Conservation (phyloP, 2,113 vertebrate species). For the Smithornis capensis region DNA sequence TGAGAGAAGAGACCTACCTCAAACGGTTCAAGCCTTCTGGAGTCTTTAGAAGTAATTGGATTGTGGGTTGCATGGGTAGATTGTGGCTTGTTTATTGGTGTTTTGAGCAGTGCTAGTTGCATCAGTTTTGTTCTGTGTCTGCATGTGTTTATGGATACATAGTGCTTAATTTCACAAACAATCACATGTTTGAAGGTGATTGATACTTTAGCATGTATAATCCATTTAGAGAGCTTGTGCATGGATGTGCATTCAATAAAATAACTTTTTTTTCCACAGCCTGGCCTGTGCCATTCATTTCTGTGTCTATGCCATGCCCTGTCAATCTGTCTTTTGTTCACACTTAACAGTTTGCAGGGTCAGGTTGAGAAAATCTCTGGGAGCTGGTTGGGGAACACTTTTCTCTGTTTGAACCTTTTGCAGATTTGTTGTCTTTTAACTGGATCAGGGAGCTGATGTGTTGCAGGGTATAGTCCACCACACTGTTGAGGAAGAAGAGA, state of each 20-base stretch:
- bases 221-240: not conserved
- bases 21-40: not conserved
- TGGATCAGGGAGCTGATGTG: not conserved
- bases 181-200: not conserved
- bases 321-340: not conserved
- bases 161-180: not conserved
- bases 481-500: constrained; percentile 23
- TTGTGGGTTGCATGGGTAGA: constrained; percentile 33
- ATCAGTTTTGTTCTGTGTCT: not conserved
- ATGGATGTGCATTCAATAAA: not conserved
- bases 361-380: not conserved
- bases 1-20: constrained; percentile 21
- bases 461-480: not conserved
- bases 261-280: not conserved
- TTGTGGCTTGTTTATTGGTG: constrained; percentile 36
- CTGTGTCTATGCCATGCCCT: not conserved
- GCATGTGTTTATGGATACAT: not conserved
- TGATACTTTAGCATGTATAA: not conserved
- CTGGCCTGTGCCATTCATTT: not conserved
- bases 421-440: not conserved
- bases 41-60: constrained; percentile 31
- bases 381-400: not conserved
- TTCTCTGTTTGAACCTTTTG: not conserved
- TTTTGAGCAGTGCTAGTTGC: not conserved
- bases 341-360: not conserved